phyloP scores from a whole-genome alignment of 2,888 invertebrate genomes.

The Dicycla oo region DNA sequence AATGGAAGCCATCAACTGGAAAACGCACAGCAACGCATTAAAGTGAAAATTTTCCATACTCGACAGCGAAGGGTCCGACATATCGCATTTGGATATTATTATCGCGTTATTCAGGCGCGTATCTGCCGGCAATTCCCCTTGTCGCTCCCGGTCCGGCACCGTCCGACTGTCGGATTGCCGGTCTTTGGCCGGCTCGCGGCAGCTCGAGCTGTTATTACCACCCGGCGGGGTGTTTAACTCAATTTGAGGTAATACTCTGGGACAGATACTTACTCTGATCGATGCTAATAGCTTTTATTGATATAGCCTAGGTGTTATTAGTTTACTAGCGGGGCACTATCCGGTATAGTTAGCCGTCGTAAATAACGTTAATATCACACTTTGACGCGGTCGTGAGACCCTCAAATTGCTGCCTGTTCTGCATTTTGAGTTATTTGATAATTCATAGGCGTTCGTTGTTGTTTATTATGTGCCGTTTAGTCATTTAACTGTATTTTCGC shows the following conservation, averaged over 20 bases:
- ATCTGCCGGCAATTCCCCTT: conserved; percentile 48
- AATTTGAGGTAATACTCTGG: conserved; percentile 83
- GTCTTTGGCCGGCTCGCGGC: conserved; percentile 53
- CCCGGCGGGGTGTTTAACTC: conserved; percentile 81
- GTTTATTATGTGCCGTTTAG: conserved; percentile 63
- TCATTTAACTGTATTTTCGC: conserved; percentile 62
- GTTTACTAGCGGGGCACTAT: conserved; percentile 65
- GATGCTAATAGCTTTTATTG: conserved; percentile 89
- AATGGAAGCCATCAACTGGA: conserved; percentile 28
- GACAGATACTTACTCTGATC: conserved; percentile 86
- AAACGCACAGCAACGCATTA: conserved; percentile 39
- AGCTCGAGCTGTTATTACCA: conserved; percentile 75
- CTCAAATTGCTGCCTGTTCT: conserved; percentile 81
- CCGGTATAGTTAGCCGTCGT: conserved; percentile 78
- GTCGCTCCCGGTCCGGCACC: conserved; percentile 62
- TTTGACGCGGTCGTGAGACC: conserved; percentile 81
- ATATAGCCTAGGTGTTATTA: conserved; percentile 86
- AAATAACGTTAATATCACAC: conserved; percentile 85
- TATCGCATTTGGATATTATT: conserved; percentile 59
- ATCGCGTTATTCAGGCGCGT: conserved; percentile 55
- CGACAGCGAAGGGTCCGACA: conserved; percentile 42
- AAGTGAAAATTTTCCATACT: conserved; percentile 40
- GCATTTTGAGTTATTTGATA: conserved; percentile 84
- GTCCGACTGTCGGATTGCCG: conserved; percentile 35
- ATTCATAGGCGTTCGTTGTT: conserved; percentile 69